Percentiles rank a stretch among this genome's conserved stretches.
These are phyloP conservation scores for Drosophila mettleri DNA, from an alignment of 2,888 invertebrate genomes.

Conservation along the genomic window DNA sequence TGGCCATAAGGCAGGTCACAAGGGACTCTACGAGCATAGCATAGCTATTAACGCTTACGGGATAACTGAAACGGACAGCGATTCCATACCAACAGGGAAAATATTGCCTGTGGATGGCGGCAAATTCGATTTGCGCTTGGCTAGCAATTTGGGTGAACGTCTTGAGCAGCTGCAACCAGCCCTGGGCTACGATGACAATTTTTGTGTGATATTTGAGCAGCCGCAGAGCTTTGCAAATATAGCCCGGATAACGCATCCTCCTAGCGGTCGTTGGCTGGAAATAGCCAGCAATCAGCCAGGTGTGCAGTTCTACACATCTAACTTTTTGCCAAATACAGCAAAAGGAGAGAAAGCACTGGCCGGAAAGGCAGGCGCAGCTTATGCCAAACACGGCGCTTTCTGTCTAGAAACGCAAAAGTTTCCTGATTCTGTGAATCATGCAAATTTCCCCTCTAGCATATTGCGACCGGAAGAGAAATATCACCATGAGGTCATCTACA, in stretches of 20 bases:
- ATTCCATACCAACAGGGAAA: slow-evolving; percentile 90
- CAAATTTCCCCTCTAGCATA: slow-evolving; percentile 91
- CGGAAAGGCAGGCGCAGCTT: slow-evolving; percentile 90
- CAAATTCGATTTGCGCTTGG: slow-evolving; percentile 90
- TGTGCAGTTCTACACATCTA: slow-evolving; percentile 95
- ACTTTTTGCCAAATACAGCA: slow-evolving; percentile 88
- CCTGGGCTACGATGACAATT: slow-evolving; percentile 93
- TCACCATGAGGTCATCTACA: slow-evolving; percentile 90
- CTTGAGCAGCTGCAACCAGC: slow-evolving; percentile 88
- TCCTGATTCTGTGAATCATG: slow-evolving; percentile 95
- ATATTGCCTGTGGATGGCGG: slow-evolving; percentile 90
- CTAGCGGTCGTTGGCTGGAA: slow-evolving; percentile 90
- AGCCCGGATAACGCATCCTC: slow-evolving; percentile 89
- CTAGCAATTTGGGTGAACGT: slow-evolving; percentile 88
- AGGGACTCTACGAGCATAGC: slow-evolving; percentile 89
- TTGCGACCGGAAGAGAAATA: slow-evolving; percentile 91
- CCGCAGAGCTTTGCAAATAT: slow-evolving; percentile 86
- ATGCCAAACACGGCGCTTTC: slow-evolving; percentile 92
- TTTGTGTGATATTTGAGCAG: slow-evolving; percentile 86
- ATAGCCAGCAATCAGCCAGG: slow-evolving; percentile 95
- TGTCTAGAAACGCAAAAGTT: slow-evolving; percentile 97
- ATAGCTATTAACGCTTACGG: slow-evolving; percentile 91
- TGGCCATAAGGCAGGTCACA: slow-evolving; percentile 90
- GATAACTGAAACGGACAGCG: slow-evolving; percentile 90
- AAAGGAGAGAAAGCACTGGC: slow-evolving; percentile 85